phyloP scores from a whole-genome alignment of 1,140 invertebrate genomes.

The Microplitis demolitor region DNA sequence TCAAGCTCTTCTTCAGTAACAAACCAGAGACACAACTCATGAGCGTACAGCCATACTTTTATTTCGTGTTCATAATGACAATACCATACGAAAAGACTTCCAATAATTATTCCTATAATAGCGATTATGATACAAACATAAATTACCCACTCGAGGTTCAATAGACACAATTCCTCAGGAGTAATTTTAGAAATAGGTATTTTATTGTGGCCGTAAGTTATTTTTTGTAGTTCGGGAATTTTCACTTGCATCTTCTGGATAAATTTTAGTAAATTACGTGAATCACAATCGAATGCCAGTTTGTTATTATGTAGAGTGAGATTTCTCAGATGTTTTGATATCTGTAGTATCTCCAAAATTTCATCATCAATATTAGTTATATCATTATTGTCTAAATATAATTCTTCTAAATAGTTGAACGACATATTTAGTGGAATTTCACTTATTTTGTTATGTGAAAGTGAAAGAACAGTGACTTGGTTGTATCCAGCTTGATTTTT shows the following conservation, averaged over 20 bases:
- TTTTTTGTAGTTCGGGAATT: slow-evolving; percentile 48
- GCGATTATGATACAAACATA: slow-evolving; percentile 56
- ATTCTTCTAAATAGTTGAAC: too few relatives aligned
- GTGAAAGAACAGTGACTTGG: too few relatives aligned
- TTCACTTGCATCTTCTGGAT: slow-evolving; percentile 56
- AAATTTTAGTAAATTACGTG: slow-evolving; percentile 63
- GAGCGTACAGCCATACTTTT: slow-evolving; percentile 74
- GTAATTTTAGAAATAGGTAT: slow-evolving; percentile 53
- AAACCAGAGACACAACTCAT: slow-evolving; percentile 68
- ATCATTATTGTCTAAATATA: too few relatives aligned
- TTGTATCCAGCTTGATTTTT: too few relatives aligned
- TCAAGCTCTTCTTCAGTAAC: slow-evolving; percentile 76
- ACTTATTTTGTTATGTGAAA: too few relatives aligned
- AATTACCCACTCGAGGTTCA: slow-evolving; percentile 52
- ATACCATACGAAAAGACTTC: slow-evolving; percentile 63
- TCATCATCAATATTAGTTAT: too few relatives aligned
- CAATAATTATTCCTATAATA: slow-evolving; percentile 59
- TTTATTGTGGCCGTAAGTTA: slow-evolving; percentile 55
- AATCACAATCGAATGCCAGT: slow-evolving; percentile 44
- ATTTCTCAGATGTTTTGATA: too few relatives aligned
- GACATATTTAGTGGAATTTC: too few relatives aligned
- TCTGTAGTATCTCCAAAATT: too few relatives aligned
- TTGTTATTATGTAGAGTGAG: too few relatives aligned
- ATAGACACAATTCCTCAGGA: slow-evolving; percentile 61
- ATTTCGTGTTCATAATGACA: slow-evolving; percentile 69